A percentile compares a stretch with the other conserved stretches of the same genome.
Conservation (phyloP, 2,113 vertebrate species). For the Triplophysa siluroides region DNA sequence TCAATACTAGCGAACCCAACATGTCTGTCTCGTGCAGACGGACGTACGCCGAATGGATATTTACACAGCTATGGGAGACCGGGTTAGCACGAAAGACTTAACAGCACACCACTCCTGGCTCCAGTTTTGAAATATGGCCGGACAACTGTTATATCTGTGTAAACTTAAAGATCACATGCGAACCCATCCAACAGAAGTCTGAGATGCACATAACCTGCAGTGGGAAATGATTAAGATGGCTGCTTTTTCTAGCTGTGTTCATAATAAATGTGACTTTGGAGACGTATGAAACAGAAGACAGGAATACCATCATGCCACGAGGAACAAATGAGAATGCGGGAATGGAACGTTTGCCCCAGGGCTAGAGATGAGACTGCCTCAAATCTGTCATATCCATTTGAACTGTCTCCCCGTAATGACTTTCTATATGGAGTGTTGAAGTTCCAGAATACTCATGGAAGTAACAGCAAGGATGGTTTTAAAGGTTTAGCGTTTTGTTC, state of each 20-base stretch:
- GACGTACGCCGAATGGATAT: background rate
- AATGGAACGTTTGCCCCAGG: conserved; percentile 29
- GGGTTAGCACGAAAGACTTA: background rate
- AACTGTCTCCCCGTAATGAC: conserved; percentile 19
- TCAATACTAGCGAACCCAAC: conserved; percentile 27
- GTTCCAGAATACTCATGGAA: background rate
- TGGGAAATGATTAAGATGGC: conserved; percentile 17
- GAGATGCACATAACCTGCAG: conserved; percentile 2
- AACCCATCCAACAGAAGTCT: background rate
- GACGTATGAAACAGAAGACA: background rate
- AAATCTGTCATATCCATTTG: conserved; percentile 33
- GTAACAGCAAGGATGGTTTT: conserved; percentile 1
- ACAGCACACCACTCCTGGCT: conserved; percentile 3
- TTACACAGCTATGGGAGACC: background rate
- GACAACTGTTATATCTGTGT: conserved; percentile 30
- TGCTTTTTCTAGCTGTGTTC: background rate
- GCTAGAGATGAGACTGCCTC: conserved; percentile 14
- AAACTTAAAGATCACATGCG: background rate
- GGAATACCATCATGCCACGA: conserved; percentile 5
- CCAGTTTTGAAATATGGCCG: conserved; percentile 22
- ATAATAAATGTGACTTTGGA: conserved; percentile 24
- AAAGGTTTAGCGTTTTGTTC: conserved; percentile 4
- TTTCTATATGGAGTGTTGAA: background rate
- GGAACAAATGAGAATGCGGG: conserved; percentile 21
- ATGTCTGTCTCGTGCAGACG: background rate